phyloP scores from a whole-genome alignment of 2,113 vertebrate genomes.

The Syrrhaptes paradoxus region DNA sequence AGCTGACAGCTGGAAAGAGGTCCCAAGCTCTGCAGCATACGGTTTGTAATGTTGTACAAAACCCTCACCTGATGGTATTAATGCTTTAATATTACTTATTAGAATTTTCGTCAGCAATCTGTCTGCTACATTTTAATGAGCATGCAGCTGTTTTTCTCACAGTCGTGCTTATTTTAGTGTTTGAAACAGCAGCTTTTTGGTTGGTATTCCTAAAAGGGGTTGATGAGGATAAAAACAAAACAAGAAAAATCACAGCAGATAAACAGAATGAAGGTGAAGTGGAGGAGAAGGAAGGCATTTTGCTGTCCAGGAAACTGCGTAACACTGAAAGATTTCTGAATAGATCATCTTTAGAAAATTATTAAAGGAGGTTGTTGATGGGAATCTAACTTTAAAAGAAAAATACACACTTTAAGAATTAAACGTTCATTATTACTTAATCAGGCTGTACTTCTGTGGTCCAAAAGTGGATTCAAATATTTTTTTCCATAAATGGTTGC shows the following conservation, averaged over 20 bases:
- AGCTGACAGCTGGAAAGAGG: slow-evolving; percentile 65
- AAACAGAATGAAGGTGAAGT: not conserved
- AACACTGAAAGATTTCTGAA: not conserved
- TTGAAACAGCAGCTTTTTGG: not conserved
- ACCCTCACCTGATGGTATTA: slow-evolving; percentile 24
- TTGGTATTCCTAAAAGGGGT: not conserved
- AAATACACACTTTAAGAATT: not conserved
- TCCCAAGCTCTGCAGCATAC: slow-evolving; percentile 36
- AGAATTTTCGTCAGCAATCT: slow-evolving; percentile 48
- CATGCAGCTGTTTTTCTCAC: not conserved
- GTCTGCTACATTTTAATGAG: slow-evolving; percentile 1
- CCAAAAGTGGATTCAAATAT: not conserved
- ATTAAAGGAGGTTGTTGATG: not conserved
- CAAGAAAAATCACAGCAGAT: not conserved
- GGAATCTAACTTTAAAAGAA: not conserved
- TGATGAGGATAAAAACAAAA: not conserved
- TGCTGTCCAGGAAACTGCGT: not conserved
- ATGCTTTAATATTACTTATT: slow-evolving; percentile 41
- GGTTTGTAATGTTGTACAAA: slow-evolving; percentile 25
- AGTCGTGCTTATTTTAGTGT: not conserved
- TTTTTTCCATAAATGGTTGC: not conserved
- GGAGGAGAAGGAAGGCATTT: not conserved
- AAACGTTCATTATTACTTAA: not conserved
- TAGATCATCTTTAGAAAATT: not conserved
- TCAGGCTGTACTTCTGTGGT: not conserved